Evolutionary conservation across 2,113 vertebrate genomes (phyloP).

Genomic region (Haplotaxodon microlepis): DNA sequence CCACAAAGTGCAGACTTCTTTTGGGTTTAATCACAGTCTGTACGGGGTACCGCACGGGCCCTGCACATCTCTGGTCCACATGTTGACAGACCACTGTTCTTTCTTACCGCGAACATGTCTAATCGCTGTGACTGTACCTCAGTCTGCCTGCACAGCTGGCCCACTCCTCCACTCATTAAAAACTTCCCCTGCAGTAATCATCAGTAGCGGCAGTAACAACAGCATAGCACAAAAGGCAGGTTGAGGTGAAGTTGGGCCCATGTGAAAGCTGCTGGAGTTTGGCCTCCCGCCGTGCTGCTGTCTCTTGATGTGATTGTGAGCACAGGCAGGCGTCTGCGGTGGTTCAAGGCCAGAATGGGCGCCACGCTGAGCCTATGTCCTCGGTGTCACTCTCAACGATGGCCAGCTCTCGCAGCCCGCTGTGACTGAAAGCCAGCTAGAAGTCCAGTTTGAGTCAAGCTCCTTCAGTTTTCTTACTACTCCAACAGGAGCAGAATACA

Average conservation of each 20-base stretch:
- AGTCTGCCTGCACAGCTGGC: neutral
- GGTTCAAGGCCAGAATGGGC: conserved; percentile 3
- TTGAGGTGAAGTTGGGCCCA: neutral
- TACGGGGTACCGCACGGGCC: neutral
- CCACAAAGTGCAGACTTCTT: neutral
- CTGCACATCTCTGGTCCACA: neutral
- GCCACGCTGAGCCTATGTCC: conserved; percentile 16
- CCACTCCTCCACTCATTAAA: neutral
- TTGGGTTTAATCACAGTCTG: neutral
- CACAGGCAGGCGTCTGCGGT: neutral
- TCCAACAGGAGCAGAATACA: neutral
- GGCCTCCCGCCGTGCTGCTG: neutral
- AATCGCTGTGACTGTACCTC: neutral
- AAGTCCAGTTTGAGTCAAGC: neutral
- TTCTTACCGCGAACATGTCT: neutral
- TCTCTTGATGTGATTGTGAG: conserved; percentile 29
- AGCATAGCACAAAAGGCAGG: neutral
- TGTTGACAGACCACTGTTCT: neutral
- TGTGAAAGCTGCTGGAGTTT: neutral
- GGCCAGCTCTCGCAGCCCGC: neutral
- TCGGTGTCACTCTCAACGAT: neutral
- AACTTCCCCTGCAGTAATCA: conserved; percentile 12
- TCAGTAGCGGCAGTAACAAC: neutral
- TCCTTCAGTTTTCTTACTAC: neutral
- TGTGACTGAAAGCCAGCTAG: neutral